Base-by-base conservation (phyloP, 1,140 invertebrate species). In the Aphaenogaster ashmeadi region DNA sequence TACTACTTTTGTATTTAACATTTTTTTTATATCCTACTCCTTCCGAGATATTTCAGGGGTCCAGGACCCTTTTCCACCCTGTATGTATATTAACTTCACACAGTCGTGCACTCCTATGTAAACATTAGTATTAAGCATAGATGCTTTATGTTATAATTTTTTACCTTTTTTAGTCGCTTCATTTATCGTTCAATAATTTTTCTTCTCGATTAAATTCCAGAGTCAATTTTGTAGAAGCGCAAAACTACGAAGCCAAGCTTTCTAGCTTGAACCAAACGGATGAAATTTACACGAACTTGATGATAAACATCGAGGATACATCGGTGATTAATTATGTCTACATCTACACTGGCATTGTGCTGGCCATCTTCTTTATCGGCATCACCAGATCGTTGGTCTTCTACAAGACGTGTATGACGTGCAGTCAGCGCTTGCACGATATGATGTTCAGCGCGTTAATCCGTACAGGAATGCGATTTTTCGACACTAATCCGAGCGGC, bases 401-500 rank as follows among this genome's bases (percentile, higher is more conserved):
- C 91, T 98, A 98, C 92, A 95, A 96, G 38, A 90, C 97, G 1
- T 97, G 97, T 47, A 96, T 97, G 94, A 93, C 95, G 4, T 96
- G 97, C 56, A 97, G 97, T 2, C 96, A 97, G 77, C 96, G 95
- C 58, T 92, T 98, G 2, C 98, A 98, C 92, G 96, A 97, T 88
- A 94, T 92, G 38, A 97, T 97, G 95, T 98, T 98, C 92, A 90
- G 93, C 36, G 95, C 95, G 52, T 94, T 97, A 11, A 95, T 97
- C 3, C 93, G 94, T 54, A 95, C 96, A 0, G 93, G 86, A 8
- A 98, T 98, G 97, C 93, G 96, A 80, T 99, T 98, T 92, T 99
- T 98, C 88, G 97, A 98, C 87, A 96, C 96, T 0, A 98, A 97
- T 93, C 97, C 97, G 4, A 97, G 97, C 50, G 97, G 97, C 2